Evolutionary conservation across 2,888 invertebrate species (phyloP).

Genomic region (Erynnis tages): DNA sequence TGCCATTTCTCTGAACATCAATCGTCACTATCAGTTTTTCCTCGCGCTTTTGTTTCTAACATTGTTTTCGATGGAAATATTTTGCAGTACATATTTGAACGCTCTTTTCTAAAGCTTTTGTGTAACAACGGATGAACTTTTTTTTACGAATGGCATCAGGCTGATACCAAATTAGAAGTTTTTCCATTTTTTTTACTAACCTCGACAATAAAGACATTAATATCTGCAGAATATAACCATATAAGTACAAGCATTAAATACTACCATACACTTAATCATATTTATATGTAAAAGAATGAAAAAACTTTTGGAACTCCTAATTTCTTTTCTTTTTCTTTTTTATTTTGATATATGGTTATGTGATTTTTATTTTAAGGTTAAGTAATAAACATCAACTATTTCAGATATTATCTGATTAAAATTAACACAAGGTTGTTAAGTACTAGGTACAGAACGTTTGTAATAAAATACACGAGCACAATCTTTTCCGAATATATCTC

Average conservation of each 20-base stretch:
- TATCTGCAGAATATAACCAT: too few species aligned
- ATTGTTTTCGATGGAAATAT: constrained; percentile 27
- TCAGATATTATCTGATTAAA: too few species aligned
- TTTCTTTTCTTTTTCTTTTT: too few species aligned
- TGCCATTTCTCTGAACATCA: constrained; percentile 30
- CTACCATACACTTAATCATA: too few species aligned
- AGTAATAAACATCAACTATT: too few species aligned
- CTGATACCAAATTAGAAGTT: constrained; percentile 4
- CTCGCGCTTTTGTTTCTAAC: constrained; percentile 18
- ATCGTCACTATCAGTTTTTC: constrained; percentile 28
- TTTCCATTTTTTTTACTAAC: constrained; percentile 3
- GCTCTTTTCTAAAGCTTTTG: constrained; percentile 10
- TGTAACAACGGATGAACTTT: constrained; percentile 18
- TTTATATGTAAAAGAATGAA: too few species aligned
- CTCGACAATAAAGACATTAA: too few species aligned
- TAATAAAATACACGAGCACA: constrained; percentile 27
- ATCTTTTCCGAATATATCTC: constrained; percentile 68
- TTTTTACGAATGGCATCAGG: neutral
- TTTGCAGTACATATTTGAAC: constrained; percentile 13
- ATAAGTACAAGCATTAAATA: too few species aligned
- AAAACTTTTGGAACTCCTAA: too few species aligned
- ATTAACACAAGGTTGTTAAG: neutral
- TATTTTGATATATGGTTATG: too few species aligned
- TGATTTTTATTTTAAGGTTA: too few species aligned
- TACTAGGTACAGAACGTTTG: neutral